Evolutionary conservation across 2,113 vertebrate genomes (phyloP).

Genomic region (Felis catus): F.catus_Fca126_mat1.0 CM031419.1:71780501-71781000

Average conservation of each 20-base stretch:
- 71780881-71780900: background rate
- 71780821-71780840: background rate
- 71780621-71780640: background rate
- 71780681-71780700: background rate
- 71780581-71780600: background rate
- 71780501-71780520: background rate
- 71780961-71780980: background rate
- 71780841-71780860: background rate
- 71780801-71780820: background rate
- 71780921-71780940: background rate
- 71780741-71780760: background rate
- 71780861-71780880: background rate
- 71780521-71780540: background rate
- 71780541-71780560: background rate
- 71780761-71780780: background rate
- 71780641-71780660: background rate
- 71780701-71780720: background rate
- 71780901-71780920: background rate
- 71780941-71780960: background rate
- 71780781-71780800: background rate
- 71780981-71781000: background rate
- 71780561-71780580: slow-evolving; percentile 9
- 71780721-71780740: background rate
- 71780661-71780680: background rate
- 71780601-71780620: background rate